Evolutionary conservation across 2,797 vertebrate species (phyloP), one percentile per base, ranked within the genome.

Genomic region (Chelon labrosus): DNA sequence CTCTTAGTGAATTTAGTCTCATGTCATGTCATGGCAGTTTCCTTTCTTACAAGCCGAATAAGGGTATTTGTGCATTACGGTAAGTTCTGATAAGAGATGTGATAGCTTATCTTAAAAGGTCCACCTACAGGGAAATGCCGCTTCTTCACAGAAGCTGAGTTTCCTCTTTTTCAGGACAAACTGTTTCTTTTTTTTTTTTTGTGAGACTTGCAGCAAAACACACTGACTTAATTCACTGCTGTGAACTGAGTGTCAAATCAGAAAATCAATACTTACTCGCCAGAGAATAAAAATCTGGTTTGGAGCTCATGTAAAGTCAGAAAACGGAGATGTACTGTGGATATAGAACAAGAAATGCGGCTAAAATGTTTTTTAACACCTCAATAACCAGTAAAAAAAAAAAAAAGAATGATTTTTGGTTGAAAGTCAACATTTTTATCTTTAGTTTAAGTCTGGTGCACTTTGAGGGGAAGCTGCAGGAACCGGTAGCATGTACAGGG

Each of bases 141-240:
- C 63, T 88, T 27, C 61, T 73, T 79, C 10, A 41, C 67, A 62
- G 4, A 10, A 69, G 44, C 46, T 52, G 49, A 78, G 59, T 80
- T 92, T 91, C 85, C 90, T 86, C 86, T 88, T 92, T 89, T 88
- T 78, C 5, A 62, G 27, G 7, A 53, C 7, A 4, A 55, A 0
- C 10, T 7, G 73, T 27, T 27, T 52, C 72, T 10, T 68, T 17
- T 56, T 27, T 27, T 11, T 7, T 75, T 52, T 74, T 10, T 68
- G 14, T 56, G 20, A 61, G 1, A 63, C 0, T 0, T 19, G 50
- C 19, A 56, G 38, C 10, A 35, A 39, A 50, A 56, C 14, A 7
- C 20, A 46, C 42, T 10, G 4, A 31, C 25, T 11, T 52, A 7
- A 31, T 7, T 5, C 19, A 55, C n/a, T 11, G 25, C 12, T 61